Evolutionary conservation across 53 echinoderm and acorn worm species (phyloP), one percentile per base, ranked within the genome.

Genomic region (Holothuria scabra): DNA sequence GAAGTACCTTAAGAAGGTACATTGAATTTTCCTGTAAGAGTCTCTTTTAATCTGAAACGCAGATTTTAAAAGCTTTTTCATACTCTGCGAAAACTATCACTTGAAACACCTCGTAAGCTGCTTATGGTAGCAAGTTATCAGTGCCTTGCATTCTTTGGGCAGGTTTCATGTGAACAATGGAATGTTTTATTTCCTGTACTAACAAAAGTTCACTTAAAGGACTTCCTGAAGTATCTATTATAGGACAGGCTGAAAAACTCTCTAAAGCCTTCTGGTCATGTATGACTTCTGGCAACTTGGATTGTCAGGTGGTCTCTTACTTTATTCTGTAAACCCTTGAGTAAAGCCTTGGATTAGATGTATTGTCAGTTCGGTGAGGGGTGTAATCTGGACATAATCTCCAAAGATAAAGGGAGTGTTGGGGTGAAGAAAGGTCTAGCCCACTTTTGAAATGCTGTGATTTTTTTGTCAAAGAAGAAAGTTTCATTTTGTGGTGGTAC

Each of bases 61-160:
- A 52, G 52, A 14, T 52, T 52, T 52, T 14, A 12, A 16, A 22
- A 52, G 3, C 37, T 26, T 8, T 58, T 28, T 38, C 16, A 37
- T 67, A 44, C 84, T 20, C 69, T 70, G 71, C 29, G 34, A 57
- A 84, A 84, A 38, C 20, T 58, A 59, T 84, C 84, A 28, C 55
- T 7, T 71, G 32, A 38, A 10, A 29, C 5, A 26, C 8, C 44
- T 41, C 1, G 21, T 22, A 21, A 22, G 60, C 30, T 28, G 13
- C 59, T 31, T 60, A 34, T 60, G 34, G 56, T 22, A 55, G 29
- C 71, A 71, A 24, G 22, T 35, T 44, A 23, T 35, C 21, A 57
- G 12, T 29, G 56, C 57, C 10, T 80, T 28, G 60, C 65, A 38
- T 68, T 86, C 34, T 65, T 64, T 66, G 16, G 18, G 52, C 52